Evolutionary conservation across 2,797 vertebrate species (phyloP), one percentile per base, ranked within the genome.

Genomic region (Hyperoplus lanceolatus): DNA sequence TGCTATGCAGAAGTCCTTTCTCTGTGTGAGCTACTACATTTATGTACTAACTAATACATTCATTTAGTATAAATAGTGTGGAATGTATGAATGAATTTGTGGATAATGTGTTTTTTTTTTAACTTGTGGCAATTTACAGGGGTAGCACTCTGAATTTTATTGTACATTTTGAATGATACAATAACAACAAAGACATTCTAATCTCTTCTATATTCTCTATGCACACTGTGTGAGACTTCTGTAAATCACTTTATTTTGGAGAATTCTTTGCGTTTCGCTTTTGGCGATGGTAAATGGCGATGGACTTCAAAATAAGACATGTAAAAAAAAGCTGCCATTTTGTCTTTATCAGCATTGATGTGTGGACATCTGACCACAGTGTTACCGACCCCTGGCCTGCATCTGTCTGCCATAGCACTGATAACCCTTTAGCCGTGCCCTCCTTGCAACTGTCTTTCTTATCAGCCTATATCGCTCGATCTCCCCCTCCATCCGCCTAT

Each of bases 381-480:
- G 6, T 42, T 49, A 58, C 60, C 61, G 62, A 69, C 49, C 56
- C 18, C 49, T 70, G 39, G 60, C 66, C 50, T 29, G 64, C 50
- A 36, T 58, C 56, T 63, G 65, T 76, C 82, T 79, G 86, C 80
- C 70, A 55, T 42, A 74, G 54, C 3, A 77, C 75, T 82, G 92
- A 90, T 91, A 92, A 87, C 79, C 50, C n/a, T 73, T n/a, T 18
- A 1, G 2, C 77, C 71, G 13, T 51, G 21, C 64, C 84, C 83
- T 63, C 68, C 61, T 18, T 64, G 43, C 50, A 69, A 85, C 83
- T 65, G 75, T 82, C 29, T 83, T 73, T 51, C 48, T 83, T 87
- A 85, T 88, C 80, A 38, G 57, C 73, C 45, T 43, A 70, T 77
- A 70, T 77, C 15, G 0, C 51, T 58, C 5, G 6, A 85, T 77